Conservation (phyloP, 2,797 vertebrate species). For the Mus minutoides region DNA sequence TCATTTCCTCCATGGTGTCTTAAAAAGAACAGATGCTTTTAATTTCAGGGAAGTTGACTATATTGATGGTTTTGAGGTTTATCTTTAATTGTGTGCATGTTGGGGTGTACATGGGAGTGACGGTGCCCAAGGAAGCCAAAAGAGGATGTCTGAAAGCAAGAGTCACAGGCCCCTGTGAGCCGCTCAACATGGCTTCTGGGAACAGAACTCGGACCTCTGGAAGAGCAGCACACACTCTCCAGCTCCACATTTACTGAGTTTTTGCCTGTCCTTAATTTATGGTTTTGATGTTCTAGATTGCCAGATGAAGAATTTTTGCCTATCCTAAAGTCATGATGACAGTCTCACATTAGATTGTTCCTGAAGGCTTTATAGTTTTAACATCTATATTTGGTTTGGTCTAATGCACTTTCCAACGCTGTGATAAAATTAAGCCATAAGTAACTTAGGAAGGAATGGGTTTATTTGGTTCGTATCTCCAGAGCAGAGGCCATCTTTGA, state of each 20-base stretch:
- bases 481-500: background rate
- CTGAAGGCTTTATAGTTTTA: background rate
- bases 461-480: background rate
- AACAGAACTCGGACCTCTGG: background rate
- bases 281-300: background rate
- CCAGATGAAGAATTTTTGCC: background rate
- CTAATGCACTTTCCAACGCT: background rate
- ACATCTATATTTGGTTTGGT: background rate
- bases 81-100: background rate
- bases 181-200: background rate
- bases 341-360: background rate
- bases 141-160: too few relatives aligned
- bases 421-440: background rate
- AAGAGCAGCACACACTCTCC: background rate
- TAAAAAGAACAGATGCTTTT: conserved; percentile 38
- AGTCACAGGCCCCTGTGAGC: background rate
- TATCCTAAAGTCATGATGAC: background rate
- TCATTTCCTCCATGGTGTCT: background rate
- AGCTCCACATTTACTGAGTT: background rate
- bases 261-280: background rate
- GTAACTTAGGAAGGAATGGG: background rate
- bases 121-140: background rate
- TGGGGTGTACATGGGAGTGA: background rate
- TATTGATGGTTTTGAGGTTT: background rate
- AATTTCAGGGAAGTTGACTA: conserved; percentile 21